Evolutionary conservation across 2,797 vertebrate species (phyloP), one percentile per base, ranked within the genome.

Genomic region (Takifugu ocellatus): DNA sequence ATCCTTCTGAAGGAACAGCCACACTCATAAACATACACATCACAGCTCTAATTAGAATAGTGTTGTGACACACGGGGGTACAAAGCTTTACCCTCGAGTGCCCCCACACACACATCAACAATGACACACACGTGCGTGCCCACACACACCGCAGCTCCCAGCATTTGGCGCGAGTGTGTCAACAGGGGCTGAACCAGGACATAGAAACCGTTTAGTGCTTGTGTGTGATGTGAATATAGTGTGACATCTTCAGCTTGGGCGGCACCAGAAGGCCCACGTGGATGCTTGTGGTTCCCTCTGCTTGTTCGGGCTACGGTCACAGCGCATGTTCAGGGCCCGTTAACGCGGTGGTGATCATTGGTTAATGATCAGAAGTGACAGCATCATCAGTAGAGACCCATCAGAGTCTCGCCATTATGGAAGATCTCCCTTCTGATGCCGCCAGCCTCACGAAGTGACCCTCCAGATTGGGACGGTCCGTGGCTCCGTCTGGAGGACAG

Each of bases 101-200:
- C 8, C 14, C 17, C 5, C 24, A 24, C 24, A 29, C 46, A 39
- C 46, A 54, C 24, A 62, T 21, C 21, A 21, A 21, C 21, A 21
- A 21, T 21, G 21, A 21, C 21, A 21, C 21, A 21, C 21, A 21
- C 21, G 21, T 21, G 21, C 1, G 45, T 56, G 14, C 8, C 14
- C 17, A 12, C 24, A 24, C 24, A 29, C 46, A 39, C 46, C 51
- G 17, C 60, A 45, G 44, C 42, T 9, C 33, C 33, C 50, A 44
- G 66, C 75, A 74, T 63, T 66, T 69, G 44, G 49, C 66, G 66
- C 57, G 63, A 64, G 47, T 49, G 61, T 72, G 76, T 73, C 73
- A 78, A 71, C 62, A 75, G 26, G 27, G 50, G 73, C 56, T 53
- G 46, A 48, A 55, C 49, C 49, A 21, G 49, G 55, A 71, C 49